Evolutionary conservation across 1,140 invertebrate species (phyloP), one percentile per base, ranked within the genome.

Genomic region (Plutomurus gul): DNA sequence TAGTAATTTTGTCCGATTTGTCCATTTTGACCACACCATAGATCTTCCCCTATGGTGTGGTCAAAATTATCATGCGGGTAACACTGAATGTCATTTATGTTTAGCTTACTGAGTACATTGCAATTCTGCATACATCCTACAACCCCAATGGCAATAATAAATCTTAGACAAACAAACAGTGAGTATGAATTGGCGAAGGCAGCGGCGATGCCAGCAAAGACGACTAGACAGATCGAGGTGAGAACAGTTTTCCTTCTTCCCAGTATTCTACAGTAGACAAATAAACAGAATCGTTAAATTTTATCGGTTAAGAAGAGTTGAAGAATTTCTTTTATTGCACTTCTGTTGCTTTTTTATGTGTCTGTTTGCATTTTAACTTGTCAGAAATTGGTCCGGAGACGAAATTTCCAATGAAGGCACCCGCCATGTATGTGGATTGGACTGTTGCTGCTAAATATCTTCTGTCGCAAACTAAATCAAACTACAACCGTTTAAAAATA

Each of bases 41-140:
- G n/a, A n/a, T n/a, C n/a, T n/a, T n/a, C n/a, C n/a, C n/a, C n/a
- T n/a, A n/a, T n/a, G n/a, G n/a, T n/a, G n/a, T n/a, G n/a, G n/a
- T n/a, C n/a, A n/a, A n/a, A n/a, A n/a, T n/a, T n/a, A n/a, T n/a
- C n/a, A 3, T 78, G 47, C 75, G 22, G 46, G 79, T 47, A 37
- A n/a, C 6, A 75, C n/a, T 36, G 71, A 46, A 22, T 46, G 33
- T 71, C 27, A 20, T 39, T 46, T 43, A 77, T 71, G 56, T 18
- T 39, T 18, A 51, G 84, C 85, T 83, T 84, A 86, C 86, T 84
- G 7, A 93, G 85, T 13, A 93, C 91, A 60, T 92, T 92, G 7
- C 90, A 92, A 36, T 91, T 91, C 82, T 92, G 92, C 3, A 92
- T 92, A 22, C 92, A 90, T 11, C 91, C 91, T 6, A 92, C 91